phyloP scores from a whole-genome alignment of 2,113 vertebrate genomes.

The Pseudonaja textilis region DNA sequence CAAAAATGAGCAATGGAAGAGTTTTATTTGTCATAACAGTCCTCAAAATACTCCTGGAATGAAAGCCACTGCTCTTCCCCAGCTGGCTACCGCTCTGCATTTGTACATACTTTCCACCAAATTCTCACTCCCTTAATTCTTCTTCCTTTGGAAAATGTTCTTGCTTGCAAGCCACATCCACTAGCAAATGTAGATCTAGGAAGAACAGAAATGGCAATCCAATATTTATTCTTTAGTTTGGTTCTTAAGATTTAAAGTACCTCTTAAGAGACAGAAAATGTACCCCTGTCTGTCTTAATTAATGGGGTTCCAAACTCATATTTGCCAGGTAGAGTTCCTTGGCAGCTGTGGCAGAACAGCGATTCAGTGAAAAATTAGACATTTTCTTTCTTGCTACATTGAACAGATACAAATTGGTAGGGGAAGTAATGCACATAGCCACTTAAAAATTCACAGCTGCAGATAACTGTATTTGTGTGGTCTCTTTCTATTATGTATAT shows the following conservation, averaged over 20 bases:
- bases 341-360: neutral
- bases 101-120: constrained; percentile 52
- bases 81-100: constrained; percentile 60
- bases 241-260: neutral
- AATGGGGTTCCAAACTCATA: neutral
- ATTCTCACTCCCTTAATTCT: constrained; percentile 62
- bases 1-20: constrained; percentile 33
- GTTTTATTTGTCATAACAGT: constrained; percentile 46
- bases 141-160: constrained; percentile 62
- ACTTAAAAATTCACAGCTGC: neutral
- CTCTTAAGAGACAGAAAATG: neutral
- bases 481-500: neutral
- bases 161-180: constrained; percentile 68
- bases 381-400: neutral
- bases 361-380: neutral
- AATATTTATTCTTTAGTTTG: constrained; percentile 9
- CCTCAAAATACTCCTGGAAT: constrained; percentile 46
- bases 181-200: constrained; percentile 73
- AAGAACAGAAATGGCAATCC: constrained; percentile 52
- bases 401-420: neutral
- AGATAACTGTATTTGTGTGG: neutral
- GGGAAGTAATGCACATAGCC: neutral
- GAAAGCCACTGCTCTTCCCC: constrained; percentile 26
- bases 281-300: neutral
- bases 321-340: neutral